Conservation (phyloP, 1,140 invertebrate species). For the Leptinotarsa texana region DNA sequence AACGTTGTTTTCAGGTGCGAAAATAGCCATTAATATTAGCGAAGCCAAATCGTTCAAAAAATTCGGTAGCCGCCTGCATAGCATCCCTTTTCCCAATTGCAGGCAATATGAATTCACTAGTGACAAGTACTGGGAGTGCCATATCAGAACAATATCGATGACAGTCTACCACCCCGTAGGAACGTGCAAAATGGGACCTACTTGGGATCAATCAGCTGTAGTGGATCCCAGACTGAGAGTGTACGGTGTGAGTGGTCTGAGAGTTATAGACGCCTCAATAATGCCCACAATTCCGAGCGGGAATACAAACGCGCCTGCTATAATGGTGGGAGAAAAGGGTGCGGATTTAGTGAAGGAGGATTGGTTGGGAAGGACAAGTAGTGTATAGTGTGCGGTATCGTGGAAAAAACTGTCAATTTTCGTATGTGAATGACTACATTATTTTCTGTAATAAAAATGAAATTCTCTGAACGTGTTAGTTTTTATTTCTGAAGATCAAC, state of each 20-base stretch:
- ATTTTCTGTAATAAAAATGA: no score
- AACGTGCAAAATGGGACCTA: slow-evolving; percentile 83
- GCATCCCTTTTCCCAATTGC: slow-evolving; percentile 77
- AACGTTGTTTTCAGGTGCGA: slow-evolving; percentile 59
- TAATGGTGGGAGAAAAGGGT: slow-evolving; percentile 57
- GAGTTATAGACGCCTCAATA: slow-evolving; percentile 86
- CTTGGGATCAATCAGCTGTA: slow-evolving; percentile 74
- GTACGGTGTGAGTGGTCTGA: slow-evolving; percentile 74
- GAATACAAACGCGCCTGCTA: slow-evolving; percentile 55
- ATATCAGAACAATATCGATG: slow-evolving; percentile 81
- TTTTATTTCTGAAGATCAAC: no score
- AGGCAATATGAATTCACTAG: slow-evolving; percentile 70
- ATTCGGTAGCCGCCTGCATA: slow-evolving; percentile 76
- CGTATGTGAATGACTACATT: no score
- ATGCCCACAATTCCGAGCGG: slow-evolving; percentile 78
- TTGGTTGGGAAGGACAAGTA: slow-evolving; percentile 46
- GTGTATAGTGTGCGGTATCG: not conserved
- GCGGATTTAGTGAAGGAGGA: slow-evolving; percentile 57
- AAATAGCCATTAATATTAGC: slow-evolving; percentile 71
- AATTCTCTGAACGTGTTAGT: no score
- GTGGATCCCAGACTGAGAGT: slow-evolving; percentile 80
- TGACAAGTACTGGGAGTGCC: slow-evolving; percentile 83
- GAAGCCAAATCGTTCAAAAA: slow-evolving; percentile 78
- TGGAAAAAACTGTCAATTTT: not conserved
- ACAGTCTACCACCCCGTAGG: slow-evolving; percentile 85